Percentiles rank a stretch among this genome's conserved stretches.
Conservation (phyloP, 2,888 invertebrate species). For the Scrobipalpa costella region DNA sequence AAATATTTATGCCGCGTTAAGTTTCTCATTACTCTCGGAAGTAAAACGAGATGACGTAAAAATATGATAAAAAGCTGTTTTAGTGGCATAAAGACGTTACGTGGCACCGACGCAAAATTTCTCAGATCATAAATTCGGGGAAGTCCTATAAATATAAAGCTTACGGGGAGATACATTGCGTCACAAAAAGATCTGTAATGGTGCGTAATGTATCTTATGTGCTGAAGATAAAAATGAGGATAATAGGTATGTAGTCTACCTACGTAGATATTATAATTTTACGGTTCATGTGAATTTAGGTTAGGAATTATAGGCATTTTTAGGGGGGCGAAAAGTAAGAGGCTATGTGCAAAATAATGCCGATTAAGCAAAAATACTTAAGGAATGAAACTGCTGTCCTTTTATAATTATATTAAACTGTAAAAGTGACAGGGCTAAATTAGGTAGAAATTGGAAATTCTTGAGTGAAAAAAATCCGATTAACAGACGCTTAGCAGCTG, state of each 20-base stretch:
- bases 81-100: neutral
- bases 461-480: neutral
- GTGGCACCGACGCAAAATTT: neutral
- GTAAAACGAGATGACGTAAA: slow-evolving; percentile 6
- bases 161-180: neutral
- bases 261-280: too few species aligned
- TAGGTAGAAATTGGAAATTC: too few species aligned
- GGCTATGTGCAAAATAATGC: too few species aligned
- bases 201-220: neutral
- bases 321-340: too few species aligned
- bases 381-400: too few species aligned
- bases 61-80: slow-evolving; percentile 6
- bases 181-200: neutral
- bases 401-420: too few species aligned
- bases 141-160: neutral
- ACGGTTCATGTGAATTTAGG: too few species aligned
- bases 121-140: neutral
- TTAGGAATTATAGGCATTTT: too few species aligned
- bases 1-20: slow-evolving; percentile 33
- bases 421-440: too few species aligned
- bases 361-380: too few species aligned
- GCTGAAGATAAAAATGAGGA: neutral
- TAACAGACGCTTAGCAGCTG: neutral
- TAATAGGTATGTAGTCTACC: too few species aligned
- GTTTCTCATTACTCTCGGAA: slow-evolving; percentile 6